Conservation (phyloP, 2,888 invertebrate species). For the Cabera pusaria region DNA sequence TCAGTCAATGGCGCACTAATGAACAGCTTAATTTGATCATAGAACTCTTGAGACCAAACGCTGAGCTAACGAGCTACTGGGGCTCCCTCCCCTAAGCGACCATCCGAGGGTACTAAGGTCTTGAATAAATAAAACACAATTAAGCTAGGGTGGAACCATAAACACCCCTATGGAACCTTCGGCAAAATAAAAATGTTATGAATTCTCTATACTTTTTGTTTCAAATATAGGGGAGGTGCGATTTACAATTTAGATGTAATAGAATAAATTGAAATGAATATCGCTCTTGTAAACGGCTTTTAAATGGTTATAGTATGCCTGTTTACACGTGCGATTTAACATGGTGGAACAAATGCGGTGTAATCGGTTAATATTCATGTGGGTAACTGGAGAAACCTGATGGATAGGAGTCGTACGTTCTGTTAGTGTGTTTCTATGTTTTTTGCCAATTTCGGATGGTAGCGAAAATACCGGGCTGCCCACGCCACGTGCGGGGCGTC, state of each 20-base stretch:
- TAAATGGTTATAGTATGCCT: slow-evolving; percentile 31
- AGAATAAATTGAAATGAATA: slow-evolving; percentile 23
- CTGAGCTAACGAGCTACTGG: slow-evolving; percentile 59
- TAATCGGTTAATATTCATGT: slow-evolving; percentile 51
- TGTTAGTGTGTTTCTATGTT: slow-evolving; percentile 27
- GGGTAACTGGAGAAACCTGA: slow-evolving; percentile 54
- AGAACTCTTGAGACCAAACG: slow-evolving; percentile 42
- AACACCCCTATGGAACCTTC: slow-evolving; percentile 41
- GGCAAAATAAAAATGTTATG: slow-evolving; percentile 47
- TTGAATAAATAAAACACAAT: slow-evolving; percentile 80
- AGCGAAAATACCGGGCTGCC: slow-evolving; percentile 46
- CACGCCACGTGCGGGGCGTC: slow-evolving; percentile 69
- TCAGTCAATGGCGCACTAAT: slow-evolving; percentile 29
- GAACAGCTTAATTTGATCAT: slow-evolving; percentile 41
- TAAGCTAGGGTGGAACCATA: slow-evolving; percentile 54
- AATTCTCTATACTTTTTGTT: slow-evolving; percentile 41
- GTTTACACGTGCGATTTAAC: slow-evolving; percentile 52
- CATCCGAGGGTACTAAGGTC: slow-evolving; percentile 53
- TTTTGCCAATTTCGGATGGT: slow-evolving; percentile 56
- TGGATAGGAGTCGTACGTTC: slow-evolving; percentile 45
- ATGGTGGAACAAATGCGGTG: slow-evolving; percentile 45
- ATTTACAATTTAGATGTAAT: slow-evolving; percentile 53
- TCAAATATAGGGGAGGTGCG: slow-evolving; percentile 37
- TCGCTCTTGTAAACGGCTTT: slow-evolving; percentile 34
- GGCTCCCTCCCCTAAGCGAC: slow-evolving; percentile 46